Evolutionary conservation across 2,113 vertebrate genomes (phyloP).

Genomic region (Hemiscyllium ocellatum): DNA sequence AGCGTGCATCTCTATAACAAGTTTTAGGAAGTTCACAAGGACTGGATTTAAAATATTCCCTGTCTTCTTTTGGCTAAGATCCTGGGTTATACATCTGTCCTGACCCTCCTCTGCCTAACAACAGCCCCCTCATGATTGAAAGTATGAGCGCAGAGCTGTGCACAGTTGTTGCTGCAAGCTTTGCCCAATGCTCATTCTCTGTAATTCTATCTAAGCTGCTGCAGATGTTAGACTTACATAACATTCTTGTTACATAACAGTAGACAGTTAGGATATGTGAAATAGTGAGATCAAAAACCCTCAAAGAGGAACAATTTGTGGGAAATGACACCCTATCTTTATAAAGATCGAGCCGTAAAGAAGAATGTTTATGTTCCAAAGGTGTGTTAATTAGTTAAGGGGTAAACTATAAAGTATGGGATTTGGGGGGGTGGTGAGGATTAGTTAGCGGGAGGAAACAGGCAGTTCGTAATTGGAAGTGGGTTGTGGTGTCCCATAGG

Average conservation of each 20-base stretch:
- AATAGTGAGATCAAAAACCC: constrained; percentile 17
- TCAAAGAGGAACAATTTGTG: constrained; percentile 1
- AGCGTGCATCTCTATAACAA: not conserved
- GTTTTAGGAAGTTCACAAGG: not conserved
- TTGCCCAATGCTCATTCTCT: not conserved
- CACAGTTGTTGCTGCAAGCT: not conserved
- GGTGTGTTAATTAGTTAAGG: not conserved
- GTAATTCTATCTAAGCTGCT: not conserved
- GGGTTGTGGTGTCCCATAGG: not conserved
- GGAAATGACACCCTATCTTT: not conserved
- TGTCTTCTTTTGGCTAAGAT: not conserved
- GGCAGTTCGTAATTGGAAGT: not conserved
- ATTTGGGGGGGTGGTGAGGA: not conserved
- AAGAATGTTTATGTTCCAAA: not conserved
- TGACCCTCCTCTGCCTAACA: not conserved
- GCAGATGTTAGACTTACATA: not conserved
- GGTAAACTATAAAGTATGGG: not conserved
- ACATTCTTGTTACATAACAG: not conserved
- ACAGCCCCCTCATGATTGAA: not conserved
- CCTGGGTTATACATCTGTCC: not conserved
- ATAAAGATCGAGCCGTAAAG: not conserved
- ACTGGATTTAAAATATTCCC: not conserved
- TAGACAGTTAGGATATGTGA: not conserved
- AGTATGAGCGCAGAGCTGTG: not conserved
- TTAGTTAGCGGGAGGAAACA: too few relatives aligned